Percentiles rank a stretch among this genome's conserved stretches.
These are phyloP conservation scores for Ibycter americanus DNA, from an alignment of 2,797 vertebrate genomes.

Conservation along the genomic window DNA sequence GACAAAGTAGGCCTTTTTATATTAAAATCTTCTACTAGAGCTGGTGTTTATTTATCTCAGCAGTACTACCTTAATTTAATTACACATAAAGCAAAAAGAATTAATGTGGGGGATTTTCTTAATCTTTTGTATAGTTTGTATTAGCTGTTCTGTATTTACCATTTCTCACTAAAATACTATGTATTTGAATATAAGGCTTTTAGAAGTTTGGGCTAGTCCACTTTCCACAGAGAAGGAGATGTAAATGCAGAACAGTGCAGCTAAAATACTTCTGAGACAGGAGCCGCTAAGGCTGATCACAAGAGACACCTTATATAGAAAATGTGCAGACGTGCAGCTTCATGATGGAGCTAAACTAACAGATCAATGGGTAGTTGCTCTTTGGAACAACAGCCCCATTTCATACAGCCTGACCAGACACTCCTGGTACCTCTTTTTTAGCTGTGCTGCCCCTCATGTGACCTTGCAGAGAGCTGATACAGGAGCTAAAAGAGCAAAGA, in stretches of 20 bases:
- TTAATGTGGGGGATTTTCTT: accelerated
- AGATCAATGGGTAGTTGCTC: accelerated
- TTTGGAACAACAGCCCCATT: background rate
- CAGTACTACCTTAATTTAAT: background rate
- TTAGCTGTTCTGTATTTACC: background rate
- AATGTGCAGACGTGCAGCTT: background rate
- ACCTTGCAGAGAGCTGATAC: background rate
- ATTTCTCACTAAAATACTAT: background rate
- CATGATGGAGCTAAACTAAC: background rate
- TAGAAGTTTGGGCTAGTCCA: background rate
- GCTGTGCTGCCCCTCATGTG: background rate
- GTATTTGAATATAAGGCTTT: background rate
- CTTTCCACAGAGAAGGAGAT: background rate
- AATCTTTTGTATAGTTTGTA: background rate
- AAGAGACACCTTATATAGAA: background rate
- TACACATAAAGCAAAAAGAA: background rate
- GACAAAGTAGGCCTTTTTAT: constrained; percentile 80
- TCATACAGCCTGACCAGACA: background rate
- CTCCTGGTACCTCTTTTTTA: background rate
- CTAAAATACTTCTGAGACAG: background rate
- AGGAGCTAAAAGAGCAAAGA: background rate
- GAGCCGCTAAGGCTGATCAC: background rate
- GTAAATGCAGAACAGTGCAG: background rate
- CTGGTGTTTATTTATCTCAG: background rate
- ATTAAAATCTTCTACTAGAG: background rate